Conservation (phyloP, 2,113 vertebrate genomes). For the Illadopsis cleaveri region DNA sequence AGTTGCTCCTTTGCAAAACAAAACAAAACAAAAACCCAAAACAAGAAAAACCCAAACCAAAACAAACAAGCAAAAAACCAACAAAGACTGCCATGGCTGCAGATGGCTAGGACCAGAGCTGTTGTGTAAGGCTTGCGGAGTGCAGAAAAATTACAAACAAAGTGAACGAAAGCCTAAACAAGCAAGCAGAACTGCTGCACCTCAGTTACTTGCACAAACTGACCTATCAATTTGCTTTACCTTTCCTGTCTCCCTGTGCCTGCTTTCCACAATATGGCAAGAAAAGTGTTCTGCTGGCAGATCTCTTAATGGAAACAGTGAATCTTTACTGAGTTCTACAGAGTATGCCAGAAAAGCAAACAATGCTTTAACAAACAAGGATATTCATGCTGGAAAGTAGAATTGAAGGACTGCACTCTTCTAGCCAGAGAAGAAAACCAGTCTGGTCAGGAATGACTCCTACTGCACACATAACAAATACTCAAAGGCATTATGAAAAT, state of each 20-base stretch:
- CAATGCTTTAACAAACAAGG: not conserved
- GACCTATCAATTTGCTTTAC: not conserved
- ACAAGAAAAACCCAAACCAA: too few species aligned
- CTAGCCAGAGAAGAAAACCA: not conserved
- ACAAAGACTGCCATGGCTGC: not conserved
- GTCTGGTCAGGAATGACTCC: not conserved
- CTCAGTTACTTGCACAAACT: not conserved
- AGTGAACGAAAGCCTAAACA: not conserved
- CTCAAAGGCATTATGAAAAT: not conserved
- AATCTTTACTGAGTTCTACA: not conserved
- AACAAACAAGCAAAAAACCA: too few species aligned
- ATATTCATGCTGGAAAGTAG: not conserved
- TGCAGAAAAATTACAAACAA: not conserved
- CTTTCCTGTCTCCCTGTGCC: not conserved
- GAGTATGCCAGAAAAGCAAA: slow-evolving; percentile 6
- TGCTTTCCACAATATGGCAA: not conserved
- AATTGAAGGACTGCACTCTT: not conserved
- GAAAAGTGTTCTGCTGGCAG: not conserved
- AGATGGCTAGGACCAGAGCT: not conserved
- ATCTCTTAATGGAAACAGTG: not conserved
- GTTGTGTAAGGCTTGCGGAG: not conserved
- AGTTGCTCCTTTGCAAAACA: not conserved
- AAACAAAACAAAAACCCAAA: not conserved
- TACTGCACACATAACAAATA: not conserved
- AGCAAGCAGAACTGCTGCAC: not conserved